Evolutionary conservation across 2,888 invertebrate species (phyloP).

Genomic region (Erebia epiphron): DNA sequence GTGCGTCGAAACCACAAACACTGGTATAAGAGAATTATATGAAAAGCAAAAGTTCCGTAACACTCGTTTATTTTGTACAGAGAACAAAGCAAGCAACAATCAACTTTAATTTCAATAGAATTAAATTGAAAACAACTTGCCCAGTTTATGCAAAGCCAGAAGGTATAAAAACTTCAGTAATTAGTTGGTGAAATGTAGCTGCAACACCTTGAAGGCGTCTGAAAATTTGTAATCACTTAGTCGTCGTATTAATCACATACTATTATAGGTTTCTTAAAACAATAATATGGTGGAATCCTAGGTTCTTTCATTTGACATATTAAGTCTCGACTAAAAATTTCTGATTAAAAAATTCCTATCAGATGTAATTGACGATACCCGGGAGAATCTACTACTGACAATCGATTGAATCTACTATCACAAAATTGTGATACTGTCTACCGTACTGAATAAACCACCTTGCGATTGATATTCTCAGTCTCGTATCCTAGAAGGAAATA

Average conservation of each 20-base stretch:
- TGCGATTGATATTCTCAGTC: too few species aligned
- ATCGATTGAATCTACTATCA: too few species aligned
- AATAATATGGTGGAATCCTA: too few species aligned
- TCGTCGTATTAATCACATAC: background rate
- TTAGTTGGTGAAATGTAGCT: slow-evolving; percentile 10
- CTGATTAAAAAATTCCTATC: too few species aligned
- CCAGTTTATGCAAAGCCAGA: background rate
- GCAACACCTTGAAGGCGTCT: background rate
- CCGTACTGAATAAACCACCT: too few species aligned
- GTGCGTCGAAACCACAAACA: slow-evolving; percentile 24
- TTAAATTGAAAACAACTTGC: background rate
- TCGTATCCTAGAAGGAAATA: too few species aligned
- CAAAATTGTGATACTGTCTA: too few species aligned
- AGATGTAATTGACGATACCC: too few species aligned
- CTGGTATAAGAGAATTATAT: slow-evolving; percentile 17
- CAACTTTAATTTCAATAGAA: background rate
- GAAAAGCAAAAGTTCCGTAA: slow-evolving; percentile 22
- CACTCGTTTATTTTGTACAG: slow-evolving; percentile 18
- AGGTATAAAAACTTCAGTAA: slow-evolving; percentile 6
- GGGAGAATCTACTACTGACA: too few species aligned
- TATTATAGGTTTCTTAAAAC: too few species aligned
- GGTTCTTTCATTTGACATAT: too few species aligned
- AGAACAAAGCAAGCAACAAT: background rate
- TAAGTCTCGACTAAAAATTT: too few species aligned
- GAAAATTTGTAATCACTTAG: background rate